Base-by-base conservation (phyloP, 2,113 vertebrate genomes). In the Bombycilla garrulus region DNA sequence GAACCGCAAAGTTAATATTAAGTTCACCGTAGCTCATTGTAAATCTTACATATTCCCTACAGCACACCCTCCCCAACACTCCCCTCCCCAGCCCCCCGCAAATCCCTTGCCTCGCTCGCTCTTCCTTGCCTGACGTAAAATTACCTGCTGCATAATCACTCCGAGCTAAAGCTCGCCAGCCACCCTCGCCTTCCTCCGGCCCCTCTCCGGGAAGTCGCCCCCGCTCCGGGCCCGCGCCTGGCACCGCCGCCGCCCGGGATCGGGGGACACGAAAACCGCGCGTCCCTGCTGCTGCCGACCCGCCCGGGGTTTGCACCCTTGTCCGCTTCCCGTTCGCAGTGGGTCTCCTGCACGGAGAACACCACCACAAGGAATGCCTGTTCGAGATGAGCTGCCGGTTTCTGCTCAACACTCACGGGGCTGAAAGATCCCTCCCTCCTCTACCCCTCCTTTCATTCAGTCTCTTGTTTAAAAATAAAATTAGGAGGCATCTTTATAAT, bases 401-500 rank as follows among this genome's bases (percentile, higher is more conserved):
- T 84, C 84, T 78, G 60, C 25, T 84, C 70, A 72, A 57, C 90
- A 81, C 44, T 81, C 85, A 24, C 35, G 13, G 74, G 54, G 50
- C 29, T 47, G n/a, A 25, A 58, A 80, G 65, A 69, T 56, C 79
- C 56, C 79, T 92, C 77, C 85, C n/a, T n/a, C 38, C 83, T 60
- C 77, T 36, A 62, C 23, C 72, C 65, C 78, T 79, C 77, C 81
- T 87, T 78, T 74, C 78, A 24, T 50, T 86, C 50, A 78, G 67
- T 50, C 91, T 86, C 87, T 96, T 80, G 90, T 71, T 96, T 93
- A 73, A 92, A 97, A 97, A 98, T 91, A 96, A 97, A 98, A 78
- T 97, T 97, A 95, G 95, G 84, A 96, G 95, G 88, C 97, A 93
- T 95, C 89, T 95, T 91, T 95, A 97, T 97, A 97, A 98, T 95